Percentiles rank a stretch among this genome's conserved stretches.
phyloP scores from a whole-genome alignment of 1,140 invertebrate species.

The Caenorhabditis latens region DNA sequence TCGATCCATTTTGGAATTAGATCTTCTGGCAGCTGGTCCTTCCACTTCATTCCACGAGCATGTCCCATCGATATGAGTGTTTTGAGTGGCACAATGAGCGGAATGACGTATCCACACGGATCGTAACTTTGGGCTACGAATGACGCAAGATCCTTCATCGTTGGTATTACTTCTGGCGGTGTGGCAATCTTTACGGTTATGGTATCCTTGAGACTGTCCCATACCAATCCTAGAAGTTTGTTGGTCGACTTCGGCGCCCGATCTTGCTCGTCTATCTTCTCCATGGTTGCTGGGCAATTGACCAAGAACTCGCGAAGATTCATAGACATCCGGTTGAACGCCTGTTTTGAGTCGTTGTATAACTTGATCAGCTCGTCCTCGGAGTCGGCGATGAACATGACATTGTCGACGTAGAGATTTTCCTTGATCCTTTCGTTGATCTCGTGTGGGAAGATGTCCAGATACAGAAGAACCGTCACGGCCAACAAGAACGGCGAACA shows the following conservation, averaged over 20 bases:
- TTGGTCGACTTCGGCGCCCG: neutral
- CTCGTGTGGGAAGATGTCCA: neutral
- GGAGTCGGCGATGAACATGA: neutral
- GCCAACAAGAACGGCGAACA: slow-evolving; percentile 49
- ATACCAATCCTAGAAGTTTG: slow-evolving; percentile 62
- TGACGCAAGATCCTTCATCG: neutral
- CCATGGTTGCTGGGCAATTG: slow-evolving; percentile 6
- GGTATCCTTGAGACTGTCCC: slow-evolving; percentile 39
- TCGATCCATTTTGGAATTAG: slow-evolving; percentile 16
- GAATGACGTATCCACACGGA: slow-evolving; percentile 55
- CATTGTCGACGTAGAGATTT: slow-evolving; percentile 49
- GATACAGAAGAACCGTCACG: neutral
- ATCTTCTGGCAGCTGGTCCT: slow-evolving; percentile 33
- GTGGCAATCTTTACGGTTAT: slow-evolving; percentile 10
- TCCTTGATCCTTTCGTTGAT: neutral
- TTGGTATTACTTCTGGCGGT: neutral
- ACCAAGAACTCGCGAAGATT: slow-evolving; percentile 55
- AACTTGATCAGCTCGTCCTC: neutral
- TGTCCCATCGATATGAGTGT: slow-evolving; percentile 46
- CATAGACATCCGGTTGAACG: slow-evolving; percentile 57
- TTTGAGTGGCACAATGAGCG: slow-evolving; percentile 41
- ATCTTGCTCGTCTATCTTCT: slow-evolving; percentile 51
- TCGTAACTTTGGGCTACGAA: slow-evolving; percentile 36
- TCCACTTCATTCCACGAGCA: slow-evolving; percentile 26
- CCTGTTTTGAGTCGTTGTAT: slow-evolving; percentile 15